Evolutionary conservation across 2,113 vertebrate genomes (phyloP).

Genomic region (Ptyas mucosa): DNA sequence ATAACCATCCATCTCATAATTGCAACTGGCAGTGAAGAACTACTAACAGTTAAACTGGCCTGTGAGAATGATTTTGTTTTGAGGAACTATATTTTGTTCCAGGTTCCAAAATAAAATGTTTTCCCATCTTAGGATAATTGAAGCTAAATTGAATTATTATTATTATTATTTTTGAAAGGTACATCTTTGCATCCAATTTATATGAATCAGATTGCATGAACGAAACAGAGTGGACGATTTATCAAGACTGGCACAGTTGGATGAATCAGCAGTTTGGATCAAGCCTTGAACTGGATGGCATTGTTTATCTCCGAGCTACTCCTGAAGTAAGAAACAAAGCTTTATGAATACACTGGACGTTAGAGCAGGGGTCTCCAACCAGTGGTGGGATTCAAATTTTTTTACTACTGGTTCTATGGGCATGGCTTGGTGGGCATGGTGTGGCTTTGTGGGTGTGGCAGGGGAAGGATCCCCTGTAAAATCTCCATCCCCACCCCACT

Average conservation of each 20-base stretch:
- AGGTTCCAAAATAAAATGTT: background rate
- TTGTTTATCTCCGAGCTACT: constrained; percentile 89
- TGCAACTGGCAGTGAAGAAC: background rate
- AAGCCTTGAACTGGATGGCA: constrained; percentile 83
- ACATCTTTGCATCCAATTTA: constrained; percentile 91
- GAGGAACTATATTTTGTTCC: background rate
- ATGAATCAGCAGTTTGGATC: constrained; percentile 85
- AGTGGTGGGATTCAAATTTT: too few species aligned
- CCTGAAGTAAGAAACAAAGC: constrained; percentile 77
- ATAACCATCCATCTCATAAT: background rate
- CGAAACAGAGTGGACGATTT: constrained; percentile 90
- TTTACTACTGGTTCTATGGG: too few species aligned
- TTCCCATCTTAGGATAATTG: background rate
- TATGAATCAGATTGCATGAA: constrained; percentile 91
- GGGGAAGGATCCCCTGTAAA: too few species aligned
- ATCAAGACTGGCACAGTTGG: constrained; percentile 95
- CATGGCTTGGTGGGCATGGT: too few species aligned
- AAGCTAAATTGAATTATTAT: background rate
- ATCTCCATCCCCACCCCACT: too few species aligned
- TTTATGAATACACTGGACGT: fast-evolving
- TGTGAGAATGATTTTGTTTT: background rate
- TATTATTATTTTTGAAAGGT: constrained; percentile 66
- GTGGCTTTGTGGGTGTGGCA: too few species aligned
- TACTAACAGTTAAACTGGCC: background rate
- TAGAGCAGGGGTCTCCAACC: fast-evolving